Conservation (phyloP, 1,140 invertebrate genomes). For the Neodiprion pinetum region DNA sequence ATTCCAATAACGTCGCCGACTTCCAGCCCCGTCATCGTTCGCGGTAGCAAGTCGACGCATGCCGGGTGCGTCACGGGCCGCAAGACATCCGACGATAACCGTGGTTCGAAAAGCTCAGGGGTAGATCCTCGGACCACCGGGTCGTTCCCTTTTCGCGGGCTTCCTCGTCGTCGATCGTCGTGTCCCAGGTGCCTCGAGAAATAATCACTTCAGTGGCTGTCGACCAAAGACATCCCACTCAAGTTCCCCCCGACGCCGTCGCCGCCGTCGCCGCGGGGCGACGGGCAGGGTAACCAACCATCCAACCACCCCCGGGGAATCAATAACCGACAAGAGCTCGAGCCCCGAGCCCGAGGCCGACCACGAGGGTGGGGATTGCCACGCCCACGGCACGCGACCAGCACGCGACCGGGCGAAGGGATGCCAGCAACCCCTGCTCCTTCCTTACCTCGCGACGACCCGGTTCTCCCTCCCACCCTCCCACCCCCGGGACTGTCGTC, state of each 20-base stretch:
- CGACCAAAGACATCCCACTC: constrained; percentile 4
- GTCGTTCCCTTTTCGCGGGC: too few relatives aligned
- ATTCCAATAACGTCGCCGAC: too few relatives aligned
- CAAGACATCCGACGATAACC: too few relatives aligned
- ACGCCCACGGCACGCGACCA: constrained; percentile 6
- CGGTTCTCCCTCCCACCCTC: neutral
- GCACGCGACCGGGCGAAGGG: constrained; percentile 1
- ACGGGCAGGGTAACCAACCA: constrained; percentile 1
- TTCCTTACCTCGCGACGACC: neutral
- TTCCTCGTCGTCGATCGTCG: too few relatives aligned
- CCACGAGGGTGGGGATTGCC: neutral
- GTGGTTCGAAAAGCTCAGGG: too few relatives aligned
- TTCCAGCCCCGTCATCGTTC: too few relatives aligned
- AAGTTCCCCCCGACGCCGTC: neutral
- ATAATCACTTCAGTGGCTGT: constrained; percentile 7
- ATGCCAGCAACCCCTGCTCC: neutral
- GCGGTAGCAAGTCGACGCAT: too few relatives aligned
- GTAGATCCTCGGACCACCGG: too few relatives aligned
- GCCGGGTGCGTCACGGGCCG: too few relatives aligned
- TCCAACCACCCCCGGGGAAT: constrained; percentile 6
- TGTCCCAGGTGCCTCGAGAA: neutral
- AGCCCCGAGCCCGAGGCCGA: neutral
- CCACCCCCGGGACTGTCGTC: neutral
- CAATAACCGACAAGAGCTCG: constrained; percentile 5
- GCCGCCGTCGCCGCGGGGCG: neutral